Conservation (phyloP, 2,797 vertebrate genomes). For the Taenioides sp. region DNA sequence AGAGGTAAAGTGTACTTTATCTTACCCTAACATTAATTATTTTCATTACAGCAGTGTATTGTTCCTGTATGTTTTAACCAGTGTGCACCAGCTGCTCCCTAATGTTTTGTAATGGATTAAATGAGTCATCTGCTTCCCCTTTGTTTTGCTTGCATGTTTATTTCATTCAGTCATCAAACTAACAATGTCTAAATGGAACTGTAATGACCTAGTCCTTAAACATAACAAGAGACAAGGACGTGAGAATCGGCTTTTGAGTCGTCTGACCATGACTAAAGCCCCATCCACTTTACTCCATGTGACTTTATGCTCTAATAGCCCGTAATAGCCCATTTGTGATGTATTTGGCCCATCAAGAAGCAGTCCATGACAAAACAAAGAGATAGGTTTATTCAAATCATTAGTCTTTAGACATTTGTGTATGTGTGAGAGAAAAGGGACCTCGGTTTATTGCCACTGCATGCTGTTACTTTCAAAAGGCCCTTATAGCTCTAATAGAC, state of each 20-base stretch:
- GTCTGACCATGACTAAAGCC: constrained; percentile 68
- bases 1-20: not conserved
- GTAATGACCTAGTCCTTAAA: constrained; percentile 37
- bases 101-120: constrained; percentile 9
- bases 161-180: constrained; percentile 10
- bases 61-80: not conserved
- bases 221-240: constrained; percentile 38
- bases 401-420: constrained; percentile 75
- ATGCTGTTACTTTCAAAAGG: constrained; percentile 77
- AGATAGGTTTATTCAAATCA: constrained; percentile 82
- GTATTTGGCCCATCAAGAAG: constrained; percentile 86
- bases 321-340: constrained; percentile 77
- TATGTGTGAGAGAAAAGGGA: constrained; percentile 32
- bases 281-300: constrained; percentile 68
- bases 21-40: not conserved
- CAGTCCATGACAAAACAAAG: constrained; percentile 85
- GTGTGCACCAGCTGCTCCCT: constrained; percentile 3
- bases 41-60: not conserved
- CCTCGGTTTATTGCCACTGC: constrained; percentile 25
- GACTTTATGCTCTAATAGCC: constrained; percentile 83
- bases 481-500: constrained; percentile 81
- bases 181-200: constrained; percentile 8
- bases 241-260: constrained; percentile 73
- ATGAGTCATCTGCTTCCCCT: constrained; percentile 8
- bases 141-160: constrained; percentile 38